A percentile compares a stretch with the other conserved stretches of the same genome.
Conservation (phyloP, 2,113 vertebrate species). For the Lichenostomus cassidix region DNA sequence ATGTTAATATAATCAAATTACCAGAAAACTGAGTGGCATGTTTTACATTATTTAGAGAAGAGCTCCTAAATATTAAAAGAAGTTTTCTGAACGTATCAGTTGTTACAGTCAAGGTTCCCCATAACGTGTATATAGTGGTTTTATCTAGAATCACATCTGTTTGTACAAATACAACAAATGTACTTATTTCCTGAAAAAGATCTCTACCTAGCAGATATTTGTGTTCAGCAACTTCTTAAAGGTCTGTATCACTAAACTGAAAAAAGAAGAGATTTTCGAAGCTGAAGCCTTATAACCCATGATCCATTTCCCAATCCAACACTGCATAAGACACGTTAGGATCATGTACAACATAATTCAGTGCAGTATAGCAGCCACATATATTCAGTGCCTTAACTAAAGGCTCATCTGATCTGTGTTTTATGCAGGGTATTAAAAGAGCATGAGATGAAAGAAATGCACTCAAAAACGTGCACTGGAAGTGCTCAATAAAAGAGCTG, state of each 20-base stretch:
- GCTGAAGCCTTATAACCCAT: background rate
- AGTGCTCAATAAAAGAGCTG: background rate
- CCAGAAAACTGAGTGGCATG: background rate
- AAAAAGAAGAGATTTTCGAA: background rate
- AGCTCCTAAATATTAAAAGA: background rate
- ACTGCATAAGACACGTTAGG: background rate
- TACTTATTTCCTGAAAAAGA: background rate
- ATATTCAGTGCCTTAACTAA: background rate
- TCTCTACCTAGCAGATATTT: background rate
- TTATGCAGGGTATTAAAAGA: background rate
- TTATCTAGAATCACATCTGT: background rate
- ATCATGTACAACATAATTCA: background rate
- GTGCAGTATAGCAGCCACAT: background rate
- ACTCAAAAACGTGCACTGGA: background rate
- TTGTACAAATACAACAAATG: background rate
- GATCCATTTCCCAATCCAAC: background rate
- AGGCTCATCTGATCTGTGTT: background rate
- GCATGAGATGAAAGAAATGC: background rate
- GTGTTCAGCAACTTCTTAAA: background rate
- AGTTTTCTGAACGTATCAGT: background rate
- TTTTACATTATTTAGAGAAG: background rate
- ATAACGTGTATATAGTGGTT: background rate
- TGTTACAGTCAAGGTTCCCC: background rate
- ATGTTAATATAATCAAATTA: slow-evolving; percentile 1
- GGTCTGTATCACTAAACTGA: background rate